These are phyloP conservation scores for Pseudomyrmex cubaensis DNA, from an alignment of 1,140 invertebrate species.

Conservation along the genomic window DNA sequence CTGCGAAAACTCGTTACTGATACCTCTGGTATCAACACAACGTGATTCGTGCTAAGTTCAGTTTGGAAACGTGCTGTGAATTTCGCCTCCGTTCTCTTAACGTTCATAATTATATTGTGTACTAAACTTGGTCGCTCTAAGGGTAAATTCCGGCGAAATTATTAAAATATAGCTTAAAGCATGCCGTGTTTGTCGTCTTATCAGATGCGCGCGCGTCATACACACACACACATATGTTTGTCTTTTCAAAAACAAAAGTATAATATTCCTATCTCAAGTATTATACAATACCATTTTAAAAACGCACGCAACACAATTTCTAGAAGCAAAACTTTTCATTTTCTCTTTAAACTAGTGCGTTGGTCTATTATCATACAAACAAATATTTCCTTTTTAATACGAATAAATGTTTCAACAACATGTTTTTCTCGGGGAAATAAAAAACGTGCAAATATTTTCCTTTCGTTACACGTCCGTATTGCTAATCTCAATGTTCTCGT, in stretches of 20 bases:
- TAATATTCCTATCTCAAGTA: too few species aligned
- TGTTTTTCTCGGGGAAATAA: background rate
- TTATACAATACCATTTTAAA: background rate
- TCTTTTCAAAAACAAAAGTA: background rate
- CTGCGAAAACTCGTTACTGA: conserved; percentile 35
- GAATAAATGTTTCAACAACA: background rate
- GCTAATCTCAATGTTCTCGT: conserved; percentile 5
- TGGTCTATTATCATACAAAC: too few species aligned
- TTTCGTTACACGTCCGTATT: background rate
- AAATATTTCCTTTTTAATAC: conserved; percentile 18
- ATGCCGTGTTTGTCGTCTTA: background rate
- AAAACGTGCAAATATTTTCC: conserved; percentile 18
- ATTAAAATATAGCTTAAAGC: background rate
- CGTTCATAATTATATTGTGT: conserved; percentile 5
- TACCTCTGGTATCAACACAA: conserved; percentile 19
- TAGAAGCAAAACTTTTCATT: conserved; percentile 1
- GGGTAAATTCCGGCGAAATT: background rate
- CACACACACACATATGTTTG: background rate
- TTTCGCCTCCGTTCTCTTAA: conserved; percentile 1
- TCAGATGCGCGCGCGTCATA: background rate
- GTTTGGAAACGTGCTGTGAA: background rate
- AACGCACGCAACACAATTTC: background rate
- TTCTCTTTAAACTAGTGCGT: too few species aligned
- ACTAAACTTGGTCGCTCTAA: background rate
- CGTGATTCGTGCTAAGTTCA: conserved; percentile 25